Evolutionary conservation across 1,140 invertebrate genomes (phyloP), one percentile per base, ranked within the genome.

Genomic region (Heliconius congener): DNA sequence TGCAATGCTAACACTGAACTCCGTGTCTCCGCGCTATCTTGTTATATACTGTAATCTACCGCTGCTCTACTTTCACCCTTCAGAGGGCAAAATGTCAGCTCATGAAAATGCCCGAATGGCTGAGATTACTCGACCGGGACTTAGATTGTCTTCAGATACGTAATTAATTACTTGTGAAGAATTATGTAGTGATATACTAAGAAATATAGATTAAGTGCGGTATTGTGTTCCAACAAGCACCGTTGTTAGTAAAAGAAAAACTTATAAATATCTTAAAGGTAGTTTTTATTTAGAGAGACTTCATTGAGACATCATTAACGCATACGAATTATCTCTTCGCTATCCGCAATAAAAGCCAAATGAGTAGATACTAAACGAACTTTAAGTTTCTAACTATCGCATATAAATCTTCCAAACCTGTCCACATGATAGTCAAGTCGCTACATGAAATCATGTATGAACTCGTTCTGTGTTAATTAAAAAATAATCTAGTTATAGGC

Each of bases 401-500:
- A 57, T 30, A 66, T 66, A 66, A 66, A 66, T 66, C 60, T 66
- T 13, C 60, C 27, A 66, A 66, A 66, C 60, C 60, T 66, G 60
- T 66, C 23, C 60, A 66, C 60, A 13, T 66, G 11, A 30, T 30
- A 66, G 60, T 2, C 57, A 34, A 66, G 60, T 2, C 57, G 71
- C 19, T 39, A 19, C 37, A 39, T 23, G 23, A 23, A 23, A 23
- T n/a, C 30, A 16, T 42, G 16, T 76, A 76, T 46, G 66, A 76
- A 70, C 74, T 71, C 34, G 74, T 46, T 71, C 13, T 11, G 55
- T 70, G 74, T 76, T 66, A 66, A 76, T 76, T 76, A 76, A 73
- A 57, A 78, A 66, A 73, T 30, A 71, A 78, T 57, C 71, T 72
- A n/a, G 27, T 78, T 71, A 73, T 52, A 73, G 60, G 60, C 23